phyloP scores from a whole-genome alignment of 23 tunicate species.

The Trididemnum nubilum region DNA sequence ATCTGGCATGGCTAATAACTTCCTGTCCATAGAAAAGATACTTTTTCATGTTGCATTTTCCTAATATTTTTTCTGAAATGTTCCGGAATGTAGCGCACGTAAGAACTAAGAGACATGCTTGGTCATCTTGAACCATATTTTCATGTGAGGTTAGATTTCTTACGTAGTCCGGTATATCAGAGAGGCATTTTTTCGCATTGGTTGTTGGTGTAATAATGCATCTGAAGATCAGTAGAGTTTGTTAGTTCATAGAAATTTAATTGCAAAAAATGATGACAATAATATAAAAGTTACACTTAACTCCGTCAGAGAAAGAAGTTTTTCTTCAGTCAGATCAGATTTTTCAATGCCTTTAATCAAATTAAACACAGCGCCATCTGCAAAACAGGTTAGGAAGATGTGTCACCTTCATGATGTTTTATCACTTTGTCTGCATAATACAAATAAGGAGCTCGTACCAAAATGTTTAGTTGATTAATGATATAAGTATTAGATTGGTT shows the following conservation, averaged over 20 bases:
- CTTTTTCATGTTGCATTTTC: slow-evolving; percentile 13
- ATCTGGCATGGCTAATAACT: slow-evolving; percentile 15
- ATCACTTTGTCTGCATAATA: no score
- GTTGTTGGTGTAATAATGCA: slow-evolving; percentile 4
- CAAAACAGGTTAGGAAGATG: not conserved
- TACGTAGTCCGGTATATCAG: not conserved
- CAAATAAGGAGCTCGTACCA: no score
- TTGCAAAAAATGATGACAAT: not conserved
- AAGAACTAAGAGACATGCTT: slow-evolving; percentile 15
- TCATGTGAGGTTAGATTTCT: not conserved
- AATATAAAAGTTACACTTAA: not conserved
- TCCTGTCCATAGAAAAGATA: slow-evolving; percentile 7
- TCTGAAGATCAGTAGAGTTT: not conserved
- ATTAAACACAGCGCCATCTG: not conserved
- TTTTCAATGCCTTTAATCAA: not conserved
- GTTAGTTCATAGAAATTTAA: not conserved
- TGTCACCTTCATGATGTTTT: not conserved
- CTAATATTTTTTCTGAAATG: not conserved
- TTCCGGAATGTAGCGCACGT: slow-evolving; percentile 6
- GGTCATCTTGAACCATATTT: slow-evolving; percentile 11
- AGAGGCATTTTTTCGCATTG: not conserved
- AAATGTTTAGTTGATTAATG: no score
- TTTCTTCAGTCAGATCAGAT: not conserved
- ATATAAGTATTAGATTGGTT: no score
- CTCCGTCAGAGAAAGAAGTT: not conserved